phyloP scores from a whole-genome alignment of 2,888 invertebrate species.

The Anticlea derivata region DNA sequence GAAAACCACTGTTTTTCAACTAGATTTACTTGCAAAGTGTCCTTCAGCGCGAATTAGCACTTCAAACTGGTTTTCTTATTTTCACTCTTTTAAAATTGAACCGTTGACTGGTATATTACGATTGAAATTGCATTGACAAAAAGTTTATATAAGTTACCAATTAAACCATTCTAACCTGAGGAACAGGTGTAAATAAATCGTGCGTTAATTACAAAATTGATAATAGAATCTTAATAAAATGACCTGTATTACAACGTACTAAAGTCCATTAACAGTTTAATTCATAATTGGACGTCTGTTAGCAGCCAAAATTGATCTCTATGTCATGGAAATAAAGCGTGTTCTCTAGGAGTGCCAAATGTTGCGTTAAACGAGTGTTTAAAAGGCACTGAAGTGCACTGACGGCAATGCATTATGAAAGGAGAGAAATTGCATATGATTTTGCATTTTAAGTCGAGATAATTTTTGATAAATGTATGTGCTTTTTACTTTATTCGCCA shows the following conservation, averaged over 20 bases:
- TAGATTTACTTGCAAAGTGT: conserved; percentile 20
- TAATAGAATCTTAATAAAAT: neutral
- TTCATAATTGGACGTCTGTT: no score
- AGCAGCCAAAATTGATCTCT: neutral
- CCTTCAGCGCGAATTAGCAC: conserved; percentile 19
- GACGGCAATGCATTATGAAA: no score
- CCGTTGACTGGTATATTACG: neutral
- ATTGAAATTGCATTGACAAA: neutral
- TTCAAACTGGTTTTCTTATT: conserved; percentile 17
- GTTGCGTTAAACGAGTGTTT: neutral
- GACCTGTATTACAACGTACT: neutral
- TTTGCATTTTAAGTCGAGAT: neutral
- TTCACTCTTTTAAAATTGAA: neutral
- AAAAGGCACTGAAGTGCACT: neutral
- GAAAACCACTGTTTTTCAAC: conserved; percentile 20
- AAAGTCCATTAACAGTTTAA: neutral
- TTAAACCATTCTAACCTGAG: neutral
- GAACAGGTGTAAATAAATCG: no score
- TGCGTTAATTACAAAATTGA: no score
- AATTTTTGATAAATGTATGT: conserved; percentile 1
- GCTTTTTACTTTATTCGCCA: neutral
- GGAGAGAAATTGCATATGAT: conserved; percentile 4
- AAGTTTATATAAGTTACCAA: neutral
- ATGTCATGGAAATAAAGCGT: neutral
- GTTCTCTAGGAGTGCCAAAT: neutral